Evolutionary conservation across 2,797 vertebrate genomes (phyloP).

Genomic region (Pantherophis alleghaniensis): DNA sequence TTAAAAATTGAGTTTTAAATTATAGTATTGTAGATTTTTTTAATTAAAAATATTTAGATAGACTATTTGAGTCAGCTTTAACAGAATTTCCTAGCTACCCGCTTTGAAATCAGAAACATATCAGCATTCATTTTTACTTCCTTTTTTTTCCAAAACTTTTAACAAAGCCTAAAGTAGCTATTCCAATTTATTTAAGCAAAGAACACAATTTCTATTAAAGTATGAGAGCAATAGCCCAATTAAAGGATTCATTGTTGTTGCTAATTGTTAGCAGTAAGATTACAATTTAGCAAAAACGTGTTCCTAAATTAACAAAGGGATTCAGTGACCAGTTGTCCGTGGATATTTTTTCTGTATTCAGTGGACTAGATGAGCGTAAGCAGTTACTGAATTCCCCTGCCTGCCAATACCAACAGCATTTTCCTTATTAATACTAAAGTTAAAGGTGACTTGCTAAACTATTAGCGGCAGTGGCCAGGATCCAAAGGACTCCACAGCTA

Average conservation of each 20-base stretch:
- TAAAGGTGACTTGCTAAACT: slow-evolving; percentile 70
- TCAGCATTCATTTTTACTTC: slow-evolving; percentile 31
- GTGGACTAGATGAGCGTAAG: slow-evolving; percentile 33
- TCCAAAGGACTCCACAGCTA: slow-evolving; percentile 16
- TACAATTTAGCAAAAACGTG: slow-evolving; percentile 10
- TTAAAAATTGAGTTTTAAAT: slow-evolving; percentile 64
- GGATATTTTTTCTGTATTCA: slow-evolving; percentile 6
- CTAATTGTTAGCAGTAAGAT: slow-evolving; percentile 17
- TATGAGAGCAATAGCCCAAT: slow-evolving; percentile 47
- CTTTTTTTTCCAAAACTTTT: neutral
- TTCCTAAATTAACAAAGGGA: slow-evolving; percentile 9
- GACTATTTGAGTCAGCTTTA: slow-evolving; percentile 69
- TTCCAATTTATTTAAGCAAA: slow-evolving; percentile 22
- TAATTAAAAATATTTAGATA: slow-evolving; percentile 59
- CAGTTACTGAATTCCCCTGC: slow-evolving; percentile 32
- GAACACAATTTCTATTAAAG: slow-evolving; percentile 43
- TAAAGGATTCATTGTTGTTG: slow-evolving; percentile 8
- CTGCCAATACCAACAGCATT: slow-evolving; percentile 42
- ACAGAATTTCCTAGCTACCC: slow-evolving; percentile 66
- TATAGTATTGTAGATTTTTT: slow-evolving; percentile 69
- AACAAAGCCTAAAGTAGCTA: slow-evolving; percentile 35
- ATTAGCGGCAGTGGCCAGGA: slow-evolving; percentile 53
- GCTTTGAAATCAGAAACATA: slow-evolving; percentile 43
- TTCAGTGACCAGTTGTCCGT: slow-evolving; percentile 22
- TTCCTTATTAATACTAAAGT: slow-evolving; percentile 52